A percentile compares a stretch with the other conserved stretches of the same genome.
Evolutionary conservation across 92 coral and sea anemone genomes (phyloP).

Genomic region (Bergia sp.): DNA sequence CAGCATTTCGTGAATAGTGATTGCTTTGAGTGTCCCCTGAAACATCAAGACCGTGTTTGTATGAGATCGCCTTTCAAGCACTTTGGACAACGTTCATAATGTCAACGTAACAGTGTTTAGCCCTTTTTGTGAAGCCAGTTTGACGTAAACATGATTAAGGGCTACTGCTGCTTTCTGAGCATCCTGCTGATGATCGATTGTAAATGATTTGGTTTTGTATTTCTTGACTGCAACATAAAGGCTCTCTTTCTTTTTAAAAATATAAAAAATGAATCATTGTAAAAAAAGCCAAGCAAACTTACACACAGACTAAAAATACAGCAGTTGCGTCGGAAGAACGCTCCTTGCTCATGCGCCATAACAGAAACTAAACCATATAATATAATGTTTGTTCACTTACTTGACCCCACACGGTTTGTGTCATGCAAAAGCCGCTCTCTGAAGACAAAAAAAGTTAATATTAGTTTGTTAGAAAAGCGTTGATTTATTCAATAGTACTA

Average conservation of each 20-base stretch:
- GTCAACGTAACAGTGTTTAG: background rate
- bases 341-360: background rate
- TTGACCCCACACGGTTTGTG: constrained; percentile 56
- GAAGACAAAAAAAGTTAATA: background rate
- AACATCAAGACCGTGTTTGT: background rate
- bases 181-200: too few relatives aligned
- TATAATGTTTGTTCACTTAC: constrained; percentile 40
- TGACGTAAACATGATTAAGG: too few relatives aligned
- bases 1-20: constrained; percentile 72
- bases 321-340: too few relatives aligned
- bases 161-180: too few relatives aligned
- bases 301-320: too few relatives aligned
- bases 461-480: too few relatives aligned
- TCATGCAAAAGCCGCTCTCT: constrained; percentile 51
- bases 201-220: too few relatives aligned
- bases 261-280: too few relatives aligned
- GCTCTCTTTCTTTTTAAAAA: too few relatives aligned
- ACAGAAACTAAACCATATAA: background rate
- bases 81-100: background rate
- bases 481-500: background rate
- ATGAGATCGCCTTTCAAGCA: background rate
- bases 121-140: background rate
- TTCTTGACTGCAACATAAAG: too few relatives aligned
- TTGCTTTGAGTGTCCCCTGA: constrained; percentile 55
- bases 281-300: too few relatives aligned